A percentile compares a stretch with the other conserved stretches of the same genome.
These are phyloP conservation scores for Drosophila rellima DNA, from an alignment of 2,888 invertebrate species.

Conservation along the genomic window DNA sequence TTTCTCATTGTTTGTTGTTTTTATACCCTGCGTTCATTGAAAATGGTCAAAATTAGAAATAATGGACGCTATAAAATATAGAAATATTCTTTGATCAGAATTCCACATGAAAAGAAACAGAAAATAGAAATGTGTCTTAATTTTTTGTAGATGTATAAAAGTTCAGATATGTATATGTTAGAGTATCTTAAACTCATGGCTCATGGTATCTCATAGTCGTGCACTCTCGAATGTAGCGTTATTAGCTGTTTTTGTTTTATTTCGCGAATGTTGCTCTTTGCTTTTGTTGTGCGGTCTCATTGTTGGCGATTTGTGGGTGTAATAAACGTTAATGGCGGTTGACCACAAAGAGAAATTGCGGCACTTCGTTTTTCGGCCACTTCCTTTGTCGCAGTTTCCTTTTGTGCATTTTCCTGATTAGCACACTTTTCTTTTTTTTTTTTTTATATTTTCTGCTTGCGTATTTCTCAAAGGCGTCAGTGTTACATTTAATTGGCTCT, in stretches of 20 bases:
- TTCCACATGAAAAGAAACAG: too few relatives aligned
- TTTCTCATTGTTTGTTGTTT: slow-evolving; percentile 35
- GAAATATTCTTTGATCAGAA: too few relatives aligned
- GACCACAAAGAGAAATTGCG: slow-evolving; percentile 77
- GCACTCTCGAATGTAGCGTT: neutral
- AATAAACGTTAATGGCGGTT: slow-evolving; percentile 79
- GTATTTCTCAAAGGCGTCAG: slow-evolving; percentile 22
- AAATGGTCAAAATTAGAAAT: too few relatives aligned
- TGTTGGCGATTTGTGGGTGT: slow-evolving; percentile 71
- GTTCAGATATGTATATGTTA: too few relatives aligned
- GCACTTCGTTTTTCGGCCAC: slow-evolving; percentile 62
- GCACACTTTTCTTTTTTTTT: slow-evolving; percentile 47
- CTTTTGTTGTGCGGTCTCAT: slow-evolving; percentile 63
- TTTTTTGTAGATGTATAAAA: too few relatives aligned
- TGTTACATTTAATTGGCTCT: slow-evolving; percentile 72
- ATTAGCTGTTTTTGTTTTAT: slow-evolving; percentile 19
- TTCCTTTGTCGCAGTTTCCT: slow-evolving; percentile 48
- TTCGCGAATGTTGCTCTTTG: slow-evolving; percentile 66
- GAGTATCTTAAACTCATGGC: neutral
- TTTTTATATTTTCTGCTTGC: slow-evolving; percentile 6
- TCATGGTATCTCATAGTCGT: neutral
- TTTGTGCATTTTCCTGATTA: slow-evolving; percentile 53
- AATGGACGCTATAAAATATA: too few relatives aligned
- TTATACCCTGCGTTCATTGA: neutral
- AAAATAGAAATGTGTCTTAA: too few relatives aligned